Conservation (phyloP, 2,113 vertebrate species). For the Mustelus asterias region DNA sequence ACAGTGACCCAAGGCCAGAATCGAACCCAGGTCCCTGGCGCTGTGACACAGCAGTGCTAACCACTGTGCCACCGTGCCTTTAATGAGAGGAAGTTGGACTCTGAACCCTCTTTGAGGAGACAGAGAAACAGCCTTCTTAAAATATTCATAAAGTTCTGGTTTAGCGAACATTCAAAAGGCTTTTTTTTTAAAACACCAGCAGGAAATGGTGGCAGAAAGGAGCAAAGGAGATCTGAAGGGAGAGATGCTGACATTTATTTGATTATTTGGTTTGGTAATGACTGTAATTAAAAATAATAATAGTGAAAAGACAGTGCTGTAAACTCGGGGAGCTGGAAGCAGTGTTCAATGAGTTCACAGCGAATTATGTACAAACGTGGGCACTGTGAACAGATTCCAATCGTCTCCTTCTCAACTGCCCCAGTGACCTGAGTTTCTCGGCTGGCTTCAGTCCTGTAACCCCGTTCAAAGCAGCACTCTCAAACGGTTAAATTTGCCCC, state of each 20-base stretch:
- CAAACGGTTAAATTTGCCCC: neutral
- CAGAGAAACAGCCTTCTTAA: neutral
- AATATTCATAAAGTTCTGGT: neutral
- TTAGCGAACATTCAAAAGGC: neutral
- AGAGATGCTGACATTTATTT: neutral
- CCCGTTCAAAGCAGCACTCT: neutral
- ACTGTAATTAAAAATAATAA: constrained; percentile 26
- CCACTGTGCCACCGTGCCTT: neutral
- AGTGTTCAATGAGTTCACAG: neutral
- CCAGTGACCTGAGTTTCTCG: neutral
- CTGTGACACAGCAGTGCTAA: too few species aligned
- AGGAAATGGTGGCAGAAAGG: neutral
- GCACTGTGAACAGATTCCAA: neutral
- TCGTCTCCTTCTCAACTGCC: neutral
- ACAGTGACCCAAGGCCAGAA: too few species aligned
- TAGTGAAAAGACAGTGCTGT: neutral
- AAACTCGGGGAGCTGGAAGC: neutral
- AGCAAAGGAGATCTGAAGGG: neutral
- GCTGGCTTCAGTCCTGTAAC: neutral
- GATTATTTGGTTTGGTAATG: neutral
- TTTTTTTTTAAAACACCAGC: neutral
- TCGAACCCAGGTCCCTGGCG: too few species aligned
- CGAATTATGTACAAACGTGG: neutral
- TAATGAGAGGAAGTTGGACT: neutral
- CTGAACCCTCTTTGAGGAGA: neutral